A percentile compares a stretch with the other conserved stretches of the same genome.
These are phyloP conservation scores for Bibio marci DNA, from an alignment of 2,888 invertebrate genomes.

Conservation along the genomic window DNA sequence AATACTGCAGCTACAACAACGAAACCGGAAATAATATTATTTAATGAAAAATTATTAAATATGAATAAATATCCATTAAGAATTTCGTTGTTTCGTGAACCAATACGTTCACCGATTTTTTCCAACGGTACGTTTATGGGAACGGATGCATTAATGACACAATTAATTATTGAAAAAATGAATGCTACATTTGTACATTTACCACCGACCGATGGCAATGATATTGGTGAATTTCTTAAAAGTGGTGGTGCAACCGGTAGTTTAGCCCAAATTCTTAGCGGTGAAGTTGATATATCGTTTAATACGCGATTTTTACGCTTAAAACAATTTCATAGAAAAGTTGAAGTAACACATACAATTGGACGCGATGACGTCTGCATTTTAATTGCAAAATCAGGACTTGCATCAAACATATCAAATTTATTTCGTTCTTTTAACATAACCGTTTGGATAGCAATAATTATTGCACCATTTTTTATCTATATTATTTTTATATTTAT, in stretches of 20 bases:
- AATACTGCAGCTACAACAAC: slow-evolving; percentile 9
- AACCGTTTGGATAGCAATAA: slow-evolving; percentile 19
- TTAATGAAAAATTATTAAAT: slow-evolving; percentile 19
- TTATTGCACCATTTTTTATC: slow-evolving; percentile 10
- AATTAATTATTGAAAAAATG: slow-evolving; percentile 27
- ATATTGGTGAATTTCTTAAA: slow-evolving; percentile 8
- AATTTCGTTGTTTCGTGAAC: slow-evolving; percentile 25
- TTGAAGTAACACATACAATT: slow-evolving; percentile 35
- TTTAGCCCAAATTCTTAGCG: slow-evolving; percentile 15
- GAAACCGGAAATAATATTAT: slow-evolving; percentile 18
- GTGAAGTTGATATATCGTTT: slow-evolving; percentile 31
- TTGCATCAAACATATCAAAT: slow-evolving; percentile 33
- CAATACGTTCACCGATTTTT: slow-evolving; percentile 25
- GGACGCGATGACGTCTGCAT: slow-evolving; percentile 38
- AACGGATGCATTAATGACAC: slow-evolving; percentile 24
- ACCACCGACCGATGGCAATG: slow-evolving; percentile 9
- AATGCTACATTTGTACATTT: slow-evolving; percentile 30
- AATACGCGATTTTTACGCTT: slow-evolving; percentile 35
- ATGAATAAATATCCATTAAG: slow-evolving; percentile 21
- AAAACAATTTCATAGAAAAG: slow-evolving; percentile 29
- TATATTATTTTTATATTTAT: too few species aligned
- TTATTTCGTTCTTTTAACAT: slow-evolving; percentile 22
- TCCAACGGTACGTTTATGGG: slow-evolving; percentile 15
- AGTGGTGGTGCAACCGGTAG: slow-evolving; percentile 17
- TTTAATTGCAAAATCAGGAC: slow-evolving; percentile 32